Conservation (phyloP, 1,140 invertebrate species). For the Rhizoglyphus robini region DNA sequence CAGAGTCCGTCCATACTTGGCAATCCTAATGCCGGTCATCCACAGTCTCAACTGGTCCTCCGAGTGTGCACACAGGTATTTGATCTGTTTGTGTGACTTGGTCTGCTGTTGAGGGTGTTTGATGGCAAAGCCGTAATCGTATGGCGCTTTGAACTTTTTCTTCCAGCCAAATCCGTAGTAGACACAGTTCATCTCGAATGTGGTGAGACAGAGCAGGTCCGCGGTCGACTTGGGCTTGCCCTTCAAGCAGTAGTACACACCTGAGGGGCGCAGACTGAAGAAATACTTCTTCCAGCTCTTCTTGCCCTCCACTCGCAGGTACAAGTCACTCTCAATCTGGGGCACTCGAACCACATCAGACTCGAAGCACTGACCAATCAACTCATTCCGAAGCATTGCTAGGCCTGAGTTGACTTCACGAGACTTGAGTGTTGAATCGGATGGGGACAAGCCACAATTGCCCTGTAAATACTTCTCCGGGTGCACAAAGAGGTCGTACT, state of each 20-base stretch:
- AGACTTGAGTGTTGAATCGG: neutral
- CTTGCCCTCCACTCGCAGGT: constrained; percentile 88
- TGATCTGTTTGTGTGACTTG: constrained; percentile 82
- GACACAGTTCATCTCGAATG: constrained; percentile 80
- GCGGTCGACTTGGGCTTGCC: constrained; percentile 64
- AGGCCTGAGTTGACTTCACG: neutral
- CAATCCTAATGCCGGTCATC: constrained; percentile 85
- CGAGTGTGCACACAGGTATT: constrained; percentile 93
- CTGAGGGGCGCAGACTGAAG: constrained; percentile 76
- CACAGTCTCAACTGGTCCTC: constrained; percentile 66
- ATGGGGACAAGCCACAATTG: too few species aligned
- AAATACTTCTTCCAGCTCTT: constrained; percentile 97
- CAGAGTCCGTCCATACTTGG: constrained; percentile 74
- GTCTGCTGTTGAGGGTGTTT: constrained; percentile 84
- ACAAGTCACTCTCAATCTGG: constrained; percentile 78
- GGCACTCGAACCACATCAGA: constrained; percentile 43
- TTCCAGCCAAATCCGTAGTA: constrained; percentile 91
- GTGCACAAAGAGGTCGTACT: constrained; percentile 67
- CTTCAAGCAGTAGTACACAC: constrained; percentile 88
- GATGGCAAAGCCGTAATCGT: constrained; percentile 85
- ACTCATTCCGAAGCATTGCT: neutral
- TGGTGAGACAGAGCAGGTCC: constrained; percentile 80
- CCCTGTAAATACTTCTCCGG: constrained; percentile 56
- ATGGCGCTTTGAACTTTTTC: constrained; percentile 94
- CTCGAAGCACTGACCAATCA: constrained; percentile 8